These are phyloP conservation scores for Dolichoris vasculosae DNA, from an alignment of 1,140 invertebrate genomes.

Conservation along the genomic window DNA sequence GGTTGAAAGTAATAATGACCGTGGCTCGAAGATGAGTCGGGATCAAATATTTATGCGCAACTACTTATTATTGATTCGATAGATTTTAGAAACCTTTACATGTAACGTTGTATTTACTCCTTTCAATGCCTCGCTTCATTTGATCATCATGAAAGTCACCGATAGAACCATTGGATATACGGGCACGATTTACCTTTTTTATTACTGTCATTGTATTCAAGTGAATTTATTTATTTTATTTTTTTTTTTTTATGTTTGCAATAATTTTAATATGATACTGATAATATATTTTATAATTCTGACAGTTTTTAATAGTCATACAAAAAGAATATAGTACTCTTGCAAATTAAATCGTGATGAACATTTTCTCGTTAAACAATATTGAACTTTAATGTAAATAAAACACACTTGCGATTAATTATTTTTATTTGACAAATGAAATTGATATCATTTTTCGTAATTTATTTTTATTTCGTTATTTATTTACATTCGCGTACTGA, in stretches of 20 bases:
- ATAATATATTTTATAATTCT: neutral
- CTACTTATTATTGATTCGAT: constrained; percentile 10
- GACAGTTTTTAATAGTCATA: neutral
- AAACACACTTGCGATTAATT: too few relatives aligned
- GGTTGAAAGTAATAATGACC: constrained; percentile 16
- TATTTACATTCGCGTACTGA: too few relatives aligned
- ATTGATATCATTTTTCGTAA: too few relatives aligned
- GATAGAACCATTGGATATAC: neutral
- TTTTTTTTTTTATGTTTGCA: neutral
- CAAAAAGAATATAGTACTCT: neutral
- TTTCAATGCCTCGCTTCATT: neutral
- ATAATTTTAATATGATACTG: neutral
- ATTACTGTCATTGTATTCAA: neutral
- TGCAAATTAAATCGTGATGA: too few relatives aligned
- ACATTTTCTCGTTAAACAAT: neutral
- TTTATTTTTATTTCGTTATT: too few relatives aligned
- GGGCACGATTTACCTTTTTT: neutral
- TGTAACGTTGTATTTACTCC: neutral
- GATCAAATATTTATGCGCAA: constrained; percentile 21
- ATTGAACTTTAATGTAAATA: too few relatives aligned
- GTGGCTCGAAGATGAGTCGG: neutral
- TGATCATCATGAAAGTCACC: neutral
- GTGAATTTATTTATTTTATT: neutral
- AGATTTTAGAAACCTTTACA: neutral
- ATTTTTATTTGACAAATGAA: too few relatives aligned